Percentiles rank a stretch among this genome's conserved stretches.
Evolutionary conservation across 2,113 vertebrate species (phyloP).

Genomic region (Pseudorhombus dupliciocellatus): DNA sequence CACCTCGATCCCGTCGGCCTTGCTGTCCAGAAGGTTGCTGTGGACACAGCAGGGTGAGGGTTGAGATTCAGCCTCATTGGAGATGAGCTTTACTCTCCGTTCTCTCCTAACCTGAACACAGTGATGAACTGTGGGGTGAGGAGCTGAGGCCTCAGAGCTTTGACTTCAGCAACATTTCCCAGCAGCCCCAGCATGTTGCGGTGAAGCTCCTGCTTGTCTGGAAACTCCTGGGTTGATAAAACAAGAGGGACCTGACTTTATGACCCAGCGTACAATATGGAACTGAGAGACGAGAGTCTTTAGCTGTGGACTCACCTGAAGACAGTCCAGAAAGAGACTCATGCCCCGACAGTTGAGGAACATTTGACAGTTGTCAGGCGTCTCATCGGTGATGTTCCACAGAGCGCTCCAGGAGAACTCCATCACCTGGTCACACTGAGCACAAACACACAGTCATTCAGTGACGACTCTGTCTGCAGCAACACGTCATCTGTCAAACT

Average conservation of each 20-base stretch:
- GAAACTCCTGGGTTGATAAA: slow-evolving; percentile 86
- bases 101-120: slow-evolving; percentile 89
- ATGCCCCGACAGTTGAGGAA: slow-evolving; percentile 96
- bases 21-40: slow-evolving; percentile 95
- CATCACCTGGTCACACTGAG: slow-evolving; percentile 98
- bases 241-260: no score
- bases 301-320: slow-evolving; percentile 82
- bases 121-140: slow-evolving; percentile 96
- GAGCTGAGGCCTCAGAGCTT: slow-evolving; percentile 90
- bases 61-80: no score
- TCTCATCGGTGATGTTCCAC: slow-evolving; percentile 99
- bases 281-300: background rate
- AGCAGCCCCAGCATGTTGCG: slow-evolving; percentile 97
- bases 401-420: slow-evolving; percentile 99
- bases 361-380: slow-evolving; percentile 98
- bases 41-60: background rate
- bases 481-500: no score
- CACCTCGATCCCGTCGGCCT: slow-evolving; percentile 97
- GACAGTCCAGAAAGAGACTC: slow-evolving; percentile 96
- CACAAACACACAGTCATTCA: slow-evolving; percentile 24
- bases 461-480: no score
- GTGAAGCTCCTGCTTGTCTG: slow-evolving; percentile 97
- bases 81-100: background rate
- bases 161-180: slow-evolving; percentile 96
- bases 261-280: background rate